Conservation (phyloP, 1,140 invertebrate genomes). For the Reticulitermes speratus region DNA sequence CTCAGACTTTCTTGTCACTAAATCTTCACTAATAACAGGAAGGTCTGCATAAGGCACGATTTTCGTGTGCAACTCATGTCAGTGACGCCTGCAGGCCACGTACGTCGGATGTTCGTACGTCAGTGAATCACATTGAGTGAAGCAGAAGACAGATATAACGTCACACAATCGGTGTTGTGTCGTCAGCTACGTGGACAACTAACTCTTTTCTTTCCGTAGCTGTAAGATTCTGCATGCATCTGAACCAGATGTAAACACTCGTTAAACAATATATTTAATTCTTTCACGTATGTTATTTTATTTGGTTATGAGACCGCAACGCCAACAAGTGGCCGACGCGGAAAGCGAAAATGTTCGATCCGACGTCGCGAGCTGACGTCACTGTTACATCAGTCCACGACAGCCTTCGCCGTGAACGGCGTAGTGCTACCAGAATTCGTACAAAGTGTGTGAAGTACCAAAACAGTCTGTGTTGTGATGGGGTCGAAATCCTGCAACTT, state of each 20-base stretch:
- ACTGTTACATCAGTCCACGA: not conserved
- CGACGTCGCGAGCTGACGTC: slow-evolving; percentile 9
- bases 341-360: slow-evolving; percentile 23
- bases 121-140: too few relatives aligned
- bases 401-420: not conserved
- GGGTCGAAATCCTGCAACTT: not conserved
- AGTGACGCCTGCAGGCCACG: too few relatives aligned
- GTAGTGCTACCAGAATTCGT: not conserved
- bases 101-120: too few relatives aligned
- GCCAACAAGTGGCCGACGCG: slow-evolving; percentile 23
- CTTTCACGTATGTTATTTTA: not conserved
- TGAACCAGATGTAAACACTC: not conserved
- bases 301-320: slow-evolving; percentile 26
- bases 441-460: not conserved
- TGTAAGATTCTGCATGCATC: too few relatives aligned
- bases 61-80: too few relatives aligned
- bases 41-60: too few relatives aligned
- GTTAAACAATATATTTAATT: not conserved
- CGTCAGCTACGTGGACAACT: too few relatives aligned
- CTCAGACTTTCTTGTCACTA: too few relatives aligned
- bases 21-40: too few relatives aligned
- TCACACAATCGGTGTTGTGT: too few relatives aligned
- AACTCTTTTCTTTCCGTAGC: too few relatives aligned
- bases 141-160: too few relatives aligned
- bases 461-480: not conserved